phyloP scores from a whole-genome alignment of 30 jellyfish, hydroid and myxozoan genomes.

The Turritopsis rubra region DNA sequence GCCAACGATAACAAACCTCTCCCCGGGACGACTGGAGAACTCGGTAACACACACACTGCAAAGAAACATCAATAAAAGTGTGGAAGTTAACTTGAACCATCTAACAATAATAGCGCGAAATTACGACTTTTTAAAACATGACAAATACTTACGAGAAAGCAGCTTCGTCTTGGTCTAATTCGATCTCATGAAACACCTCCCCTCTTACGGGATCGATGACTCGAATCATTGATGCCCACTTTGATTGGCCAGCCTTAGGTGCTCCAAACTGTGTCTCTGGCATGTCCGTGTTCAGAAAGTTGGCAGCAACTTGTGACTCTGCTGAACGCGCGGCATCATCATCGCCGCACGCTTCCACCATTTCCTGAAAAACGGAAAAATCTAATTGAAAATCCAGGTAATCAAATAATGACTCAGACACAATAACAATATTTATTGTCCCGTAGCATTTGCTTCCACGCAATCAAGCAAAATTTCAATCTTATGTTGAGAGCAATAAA shows the following conservation, averaged over 20 bases:
- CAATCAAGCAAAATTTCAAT: no score
- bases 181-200: slow-evolving; percentile 58
- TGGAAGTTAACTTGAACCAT: not conserved
- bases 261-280: slow-evolving; percentile 89
- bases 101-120: not conserved
- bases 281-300: slow-evolving; percentile 71
- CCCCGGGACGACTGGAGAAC: slow-evolving; percentile 84
- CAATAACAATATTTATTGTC: no score
- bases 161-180: slow-evolving; percentile 92
- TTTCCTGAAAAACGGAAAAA: slow-evolving; percentile 48
- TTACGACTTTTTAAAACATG: not conserved
- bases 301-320: slow-evolving; percentile 94
- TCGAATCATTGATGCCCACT: slow-evolving; percentile 95
- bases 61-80: not conserved
- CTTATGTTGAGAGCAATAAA: no score
- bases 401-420: no score
- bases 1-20: slow-evolving; percentile 83
- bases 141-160: slow-evolving; percentile 67
- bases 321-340: slow-evolving; percentile 91
- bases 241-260: slow-evolving; percentile 83
- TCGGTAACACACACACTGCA: slow-evolving; percentile 75
- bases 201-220: slow-evolving; percentile 85
- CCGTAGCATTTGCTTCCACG: no score
- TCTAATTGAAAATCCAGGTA: not conserved
- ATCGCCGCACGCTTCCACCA: slow-evolving; percentile 96